These are phyloP conservation scores for Passer montanus DNA, from an alignment of 2,113 vertebrate genomes.

Conservation along the genomic window DNA sequence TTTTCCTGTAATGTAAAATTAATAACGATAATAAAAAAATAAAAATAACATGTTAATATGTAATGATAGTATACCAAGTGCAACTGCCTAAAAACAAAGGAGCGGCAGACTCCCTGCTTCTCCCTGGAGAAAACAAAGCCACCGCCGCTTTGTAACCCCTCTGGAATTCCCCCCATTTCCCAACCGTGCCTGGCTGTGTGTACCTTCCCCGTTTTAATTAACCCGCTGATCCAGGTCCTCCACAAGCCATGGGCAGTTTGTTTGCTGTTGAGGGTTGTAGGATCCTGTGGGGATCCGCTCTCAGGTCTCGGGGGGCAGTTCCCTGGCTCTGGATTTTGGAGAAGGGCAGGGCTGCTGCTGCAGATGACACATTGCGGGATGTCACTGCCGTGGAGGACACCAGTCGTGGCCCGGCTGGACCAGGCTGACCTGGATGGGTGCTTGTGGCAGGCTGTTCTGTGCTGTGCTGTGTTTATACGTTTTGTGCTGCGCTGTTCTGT, in stretches of 20 bases:
- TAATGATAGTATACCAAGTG: background rate
- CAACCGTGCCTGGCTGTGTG: background rate
- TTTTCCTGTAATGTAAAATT: background rate
- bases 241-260: background rate
- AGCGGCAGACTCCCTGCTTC: background rate
- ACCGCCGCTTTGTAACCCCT: background rate
- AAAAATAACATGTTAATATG: background rate
- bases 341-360: background rate
- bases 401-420: background rate
- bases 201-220: rapidly evolving
- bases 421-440: background rate
- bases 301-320: background rate
- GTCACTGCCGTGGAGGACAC: background rate
- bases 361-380: rapidly evolving
- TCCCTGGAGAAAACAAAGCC: background rate
- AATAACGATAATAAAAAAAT: background rate
- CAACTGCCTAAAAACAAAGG: background rate
- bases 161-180: background rate
- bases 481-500: background rate
- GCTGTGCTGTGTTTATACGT: background rate
- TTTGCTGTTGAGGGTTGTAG: background rate
- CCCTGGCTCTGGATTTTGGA: background rate
- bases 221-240: background rate
- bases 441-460: background rate
- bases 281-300: rapidly evolving